Percentiles rank a stretch among this genome's conserved stretches.
Conservation (phyloP, 2,797 vertebrate species). For the Melanotaenia nigrans region DNA sequence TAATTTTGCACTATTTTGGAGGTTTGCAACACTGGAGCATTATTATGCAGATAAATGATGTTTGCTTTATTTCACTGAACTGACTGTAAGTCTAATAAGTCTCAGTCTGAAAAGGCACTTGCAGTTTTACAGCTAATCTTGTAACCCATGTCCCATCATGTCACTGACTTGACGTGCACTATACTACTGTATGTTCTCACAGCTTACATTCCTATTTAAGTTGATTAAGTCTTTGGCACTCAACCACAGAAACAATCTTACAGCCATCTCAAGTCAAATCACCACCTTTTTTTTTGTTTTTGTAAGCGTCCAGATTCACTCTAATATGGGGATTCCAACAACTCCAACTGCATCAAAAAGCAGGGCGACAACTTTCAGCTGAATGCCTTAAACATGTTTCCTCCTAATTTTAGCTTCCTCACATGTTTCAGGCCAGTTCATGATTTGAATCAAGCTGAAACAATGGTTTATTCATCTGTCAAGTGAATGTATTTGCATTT, state of each 20-base stretch:
- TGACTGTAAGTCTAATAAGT: constrained; percentile 65
- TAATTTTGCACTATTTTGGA: constrained; percentile 86
- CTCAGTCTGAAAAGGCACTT: constrained; percentile 77
- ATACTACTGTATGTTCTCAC: constrained; percentile 64
- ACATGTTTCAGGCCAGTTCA: constrained; percentile 60
- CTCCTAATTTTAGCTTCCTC: constrained; percentile 46
- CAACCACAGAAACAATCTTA: constrained; percentile 62
- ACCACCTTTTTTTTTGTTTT: constrained; percentile 38
- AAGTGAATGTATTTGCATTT: constrained; percentile 91
- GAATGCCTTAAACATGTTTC: constrained; percentile 80
- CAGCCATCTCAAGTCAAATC: constrained; percentile 59
- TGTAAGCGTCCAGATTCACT: constrained; percentile 42
- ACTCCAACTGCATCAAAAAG: constrained; percentile 51
- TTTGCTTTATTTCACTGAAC: constrained; percentile 70
- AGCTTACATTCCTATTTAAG: constrained; percentile 60
- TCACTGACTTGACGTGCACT: constrained; percentile 75
- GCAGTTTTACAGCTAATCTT: constrained; percentile 56
- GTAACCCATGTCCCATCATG: constrained; percentile 58
- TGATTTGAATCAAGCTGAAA: constrained; percentile 59
- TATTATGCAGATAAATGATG: constrained; percentile 77
- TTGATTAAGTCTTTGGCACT: constrained; percentile 83
- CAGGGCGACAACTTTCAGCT: constrained; percentile 70
- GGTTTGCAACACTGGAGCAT: constrained; percentile 84
- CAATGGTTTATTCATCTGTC: constrained; percentile 68
- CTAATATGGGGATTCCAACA: constrained; percentile 44